These are phyloP conservation scores for Cheilinus undulatus DNA, from an alignment of 2,113 vertebrate genomes.

Conservation along the genomic window DNA sequence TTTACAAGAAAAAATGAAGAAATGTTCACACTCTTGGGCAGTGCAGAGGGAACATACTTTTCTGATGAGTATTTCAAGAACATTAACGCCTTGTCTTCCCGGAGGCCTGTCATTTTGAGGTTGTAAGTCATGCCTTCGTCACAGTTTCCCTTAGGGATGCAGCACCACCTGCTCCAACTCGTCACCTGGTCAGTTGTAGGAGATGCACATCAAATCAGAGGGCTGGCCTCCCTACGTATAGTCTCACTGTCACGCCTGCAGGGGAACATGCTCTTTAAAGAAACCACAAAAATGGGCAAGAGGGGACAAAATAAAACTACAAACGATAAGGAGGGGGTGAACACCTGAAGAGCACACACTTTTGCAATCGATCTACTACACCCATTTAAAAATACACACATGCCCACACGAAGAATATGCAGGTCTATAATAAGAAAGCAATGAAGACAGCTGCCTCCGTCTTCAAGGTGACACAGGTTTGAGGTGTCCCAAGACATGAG, in stretches of 20 bases:
- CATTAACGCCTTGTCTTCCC: conserved; percentile 45
- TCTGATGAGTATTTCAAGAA: conserved; percentile 32
- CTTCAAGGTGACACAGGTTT: conserved; percentile 38
- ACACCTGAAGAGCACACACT: conserved; percentile 32
- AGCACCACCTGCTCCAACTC: conserved; percentile 55
- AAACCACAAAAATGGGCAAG: conserved; percentile 11
- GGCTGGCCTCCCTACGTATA: not conserved
- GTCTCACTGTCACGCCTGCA: conserved; percentile 23
- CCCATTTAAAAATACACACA: conserved; percentile 21
- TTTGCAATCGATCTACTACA: conserved; percentile 16
- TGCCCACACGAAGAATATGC: conserved; percentile 5
- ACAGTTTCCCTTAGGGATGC: conserved; percentile 36
- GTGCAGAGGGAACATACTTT: conserved; percentile 13
- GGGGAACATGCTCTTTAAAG: conserved; percentile 20
- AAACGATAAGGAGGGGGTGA: conserved; percentile 30
- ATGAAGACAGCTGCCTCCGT: conserved; percentile 43
- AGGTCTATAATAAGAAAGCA: conserved; percentile 30
- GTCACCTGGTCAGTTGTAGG: conserved; percentile 48
- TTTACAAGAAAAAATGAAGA: not conserved
- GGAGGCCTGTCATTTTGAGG: conserved; percentile 43
- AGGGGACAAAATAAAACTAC: conserved; percentile 1
- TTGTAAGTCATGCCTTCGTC: conserved; percentile 36
- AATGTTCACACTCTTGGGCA: not conserved
- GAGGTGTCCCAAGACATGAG: conserved; percentile 8
- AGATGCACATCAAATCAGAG: conserved; percentile 21